Percentiles rank a stretch among this genome's conserved stretches.
These are phyloP conservation scores for Chelonus insularis DNA, from an alignment of 1,140 invertebrate species.

Conservation along the genomic window DNA sequence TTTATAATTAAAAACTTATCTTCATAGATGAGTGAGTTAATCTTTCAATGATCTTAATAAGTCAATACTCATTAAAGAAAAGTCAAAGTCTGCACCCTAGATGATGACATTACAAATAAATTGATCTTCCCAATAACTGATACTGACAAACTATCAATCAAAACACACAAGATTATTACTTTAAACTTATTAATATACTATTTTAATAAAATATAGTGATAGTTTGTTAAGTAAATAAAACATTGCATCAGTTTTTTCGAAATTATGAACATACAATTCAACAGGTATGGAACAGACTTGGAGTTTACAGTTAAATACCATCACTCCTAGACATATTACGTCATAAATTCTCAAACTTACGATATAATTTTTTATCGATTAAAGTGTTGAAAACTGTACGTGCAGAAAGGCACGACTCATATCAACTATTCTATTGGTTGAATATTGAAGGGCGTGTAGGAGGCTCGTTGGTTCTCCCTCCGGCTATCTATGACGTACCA, in stretches of 20 bases:
- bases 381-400: not conserved
- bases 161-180: no score
- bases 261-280: not conserved
- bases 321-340: not conserved
- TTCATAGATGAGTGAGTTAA: no score
- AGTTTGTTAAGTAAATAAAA: not conserved
- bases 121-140: no score
- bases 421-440: conserved; percentile 31
- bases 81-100: no score
- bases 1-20: no score
- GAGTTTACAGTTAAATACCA: no score
- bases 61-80: no score
- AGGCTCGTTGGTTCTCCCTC: conserved; percentile 27
- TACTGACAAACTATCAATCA: no score
- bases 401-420: not conserved
- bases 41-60: no score
- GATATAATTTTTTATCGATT: not conserved
- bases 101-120: no score
- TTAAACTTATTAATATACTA: no score
- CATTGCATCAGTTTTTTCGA: not conserved
- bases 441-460: conserved; percentile 31
- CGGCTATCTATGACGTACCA: not conserved
- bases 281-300: not conserved
- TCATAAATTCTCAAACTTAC: not conserved
- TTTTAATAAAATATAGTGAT: no score